Conservation (phyloP, 1,140 invertebrate genomes). For the Holotrichia oblita region DNA sequence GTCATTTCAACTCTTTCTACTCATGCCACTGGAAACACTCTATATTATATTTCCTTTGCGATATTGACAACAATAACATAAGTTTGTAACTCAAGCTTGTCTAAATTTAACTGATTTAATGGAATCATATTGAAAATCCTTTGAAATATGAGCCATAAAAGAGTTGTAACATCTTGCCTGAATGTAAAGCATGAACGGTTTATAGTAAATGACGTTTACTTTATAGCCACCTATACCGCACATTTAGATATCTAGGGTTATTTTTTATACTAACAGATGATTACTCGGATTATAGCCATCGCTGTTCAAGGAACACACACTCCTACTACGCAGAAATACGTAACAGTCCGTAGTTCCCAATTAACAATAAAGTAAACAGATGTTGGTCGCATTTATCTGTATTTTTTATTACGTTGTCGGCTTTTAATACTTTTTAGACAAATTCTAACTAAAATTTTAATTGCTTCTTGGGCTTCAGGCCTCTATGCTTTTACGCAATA, state of each 20-base stretch:
- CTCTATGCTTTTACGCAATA: too few species aligned
- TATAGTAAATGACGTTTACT: neutral
- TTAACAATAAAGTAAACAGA: conserved; percentile 39
- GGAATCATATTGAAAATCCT: conserved; percentile 39
- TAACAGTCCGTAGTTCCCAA: conserved; percentile 11
- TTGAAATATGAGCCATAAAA: conserved; percentile 34
- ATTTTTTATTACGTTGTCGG: conserved; percentile 24
- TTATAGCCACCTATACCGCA: neutral
- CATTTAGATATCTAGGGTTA: neutral
- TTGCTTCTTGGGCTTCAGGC: too few species aligned
- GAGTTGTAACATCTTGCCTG: conserved; percentile 29
- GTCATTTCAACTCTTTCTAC: too few species aligned
- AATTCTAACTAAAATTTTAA: conserved; percentile 39
- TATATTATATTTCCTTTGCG: neutral
- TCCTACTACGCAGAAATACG: conserved; percentile 4
- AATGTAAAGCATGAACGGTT: conserved; percentile 22
- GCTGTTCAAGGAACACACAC: neutral
- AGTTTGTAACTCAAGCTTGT: neutral
- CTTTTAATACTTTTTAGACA: conserved; percentile 31
- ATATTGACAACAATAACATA: neutral
- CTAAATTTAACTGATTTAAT: conserved; percentile 31
- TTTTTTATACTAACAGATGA: conserved; percentile 33
- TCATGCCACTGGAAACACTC: neutral
- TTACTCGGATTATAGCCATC: conserved; percentile 20
- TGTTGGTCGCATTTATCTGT: conserved; percentile 33